Conservation (phyloP, 2,888 invertebrate species). For the Epinotia demarniana region DNA sequence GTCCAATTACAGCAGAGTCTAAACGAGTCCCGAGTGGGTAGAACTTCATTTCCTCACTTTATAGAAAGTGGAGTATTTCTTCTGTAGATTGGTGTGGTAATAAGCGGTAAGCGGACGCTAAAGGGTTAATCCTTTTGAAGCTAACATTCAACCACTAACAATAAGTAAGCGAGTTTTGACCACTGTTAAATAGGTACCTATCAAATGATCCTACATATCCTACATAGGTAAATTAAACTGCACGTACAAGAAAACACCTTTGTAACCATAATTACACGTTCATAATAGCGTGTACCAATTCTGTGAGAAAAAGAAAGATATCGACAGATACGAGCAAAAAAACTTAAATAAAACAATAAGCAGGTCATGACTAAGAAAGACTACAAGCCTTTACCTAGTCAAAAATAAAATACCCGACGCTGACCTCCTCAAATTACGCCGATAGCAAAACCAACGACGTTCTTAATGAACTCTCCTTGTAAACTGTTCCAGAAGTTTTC, state of each 20-base stretch:
- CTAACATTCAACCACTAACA: neutral
- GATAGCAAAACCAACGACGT: conserved; percentile 67
- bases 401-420: conserved; percentile 32
- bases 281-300: too few relatives aligned
- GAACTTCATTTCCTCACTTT: conserved; percentile 68
- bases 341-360: too few relatives aligned
- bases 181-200: too few relatives aligned
- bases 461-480: conserved; percentile 78
- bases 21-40: conserved; percentile 72
- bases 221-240: too few relatives aligned
- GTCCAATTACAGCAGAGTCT: conserved; percentile 73
- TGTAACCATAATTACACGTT: too few relatives aligned
- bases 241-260: too few relatives aligned
- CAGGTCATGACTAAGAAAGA: too few relatives aligned
- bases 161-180: neutral
- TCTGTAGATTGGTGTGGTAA: conserved; percentile 55
- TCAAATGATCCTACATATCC: too few relatives aligned
- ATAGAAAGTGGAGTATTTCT: conserved; percentile 76
- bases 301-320: too few relatives aligned
- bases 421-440: conserved; percentile 50
- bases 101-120: conserved; percentile 32
- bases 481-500: conserved; percentile 72
- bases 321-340: too few relatives aligned
- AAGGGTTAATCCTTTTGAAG: neutral
- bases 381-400: neutral